Conservation (phyloP, 2,888 invertebrate genomes). For the Hydraecia micacea region DNA sequence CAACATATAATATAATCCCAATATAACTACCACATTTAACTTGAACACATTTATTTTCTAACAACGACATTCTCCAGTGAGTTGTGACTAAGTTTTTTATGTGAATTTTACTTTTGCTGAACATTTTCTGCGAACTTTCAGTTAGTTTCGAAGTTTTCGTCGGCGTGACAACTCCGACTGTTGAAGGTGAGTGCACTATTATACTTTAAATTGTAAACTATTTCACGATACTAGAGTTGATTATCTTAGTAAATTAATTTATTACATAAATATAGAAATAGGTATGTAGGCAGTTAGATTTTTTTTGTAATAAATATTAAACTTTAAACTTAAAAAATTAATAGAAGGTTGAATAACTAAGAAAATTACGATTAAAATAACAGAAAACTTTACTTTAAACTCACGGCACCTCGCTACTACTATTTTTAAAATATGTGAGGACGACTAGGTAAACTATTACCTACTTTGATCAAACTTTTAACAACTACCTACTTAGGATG, state of each 20-base stretch:
- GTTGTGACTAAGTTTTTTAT: constrained; percentile 76
- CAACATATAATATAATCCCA: constrained; percentile 63
- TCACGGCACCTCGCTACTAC: not conserved
- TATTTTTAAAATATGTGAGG: constrained; percentile 1
- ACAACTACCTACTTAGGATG: not conserved
- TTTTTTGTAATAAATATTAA: not conserved
- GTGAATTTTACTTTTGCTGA: constrained; percentile 72
- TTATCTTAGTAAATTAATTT: not conserved
- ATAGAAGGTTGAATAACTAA: not conserved
- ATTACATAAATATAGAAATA: not conserved
- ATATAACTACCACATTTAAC: constrained; percentile 52
- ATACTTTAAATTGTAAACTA: constrained; percentile 50
- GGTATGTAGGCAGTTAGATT: no score
- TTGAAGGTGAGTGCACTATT: constrained; percentile 63
- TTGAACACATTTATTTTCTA: constrained; percentile 64
- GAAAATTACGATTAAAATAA: not conserved
- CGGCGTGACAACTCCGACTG: constrained; percentile 69
- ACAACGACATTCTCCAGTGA: constrained; percentile 71
- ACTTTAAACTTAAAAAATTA: not conserved
- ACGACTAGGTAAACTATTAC: not conserved
- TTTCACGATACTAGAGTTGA: constrained; percentile 8
- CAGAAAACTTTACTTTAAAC: not conserved
- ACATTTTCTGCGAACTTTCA: constrained; percentile 76
- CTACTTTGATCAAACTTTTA: not conserved
- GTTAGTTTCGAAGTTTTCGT: constrained; percentile 78